Base-by-base conservation (phyloP, 2,113 vertebrate species). In the Lamprotornis superbus region DNA sequence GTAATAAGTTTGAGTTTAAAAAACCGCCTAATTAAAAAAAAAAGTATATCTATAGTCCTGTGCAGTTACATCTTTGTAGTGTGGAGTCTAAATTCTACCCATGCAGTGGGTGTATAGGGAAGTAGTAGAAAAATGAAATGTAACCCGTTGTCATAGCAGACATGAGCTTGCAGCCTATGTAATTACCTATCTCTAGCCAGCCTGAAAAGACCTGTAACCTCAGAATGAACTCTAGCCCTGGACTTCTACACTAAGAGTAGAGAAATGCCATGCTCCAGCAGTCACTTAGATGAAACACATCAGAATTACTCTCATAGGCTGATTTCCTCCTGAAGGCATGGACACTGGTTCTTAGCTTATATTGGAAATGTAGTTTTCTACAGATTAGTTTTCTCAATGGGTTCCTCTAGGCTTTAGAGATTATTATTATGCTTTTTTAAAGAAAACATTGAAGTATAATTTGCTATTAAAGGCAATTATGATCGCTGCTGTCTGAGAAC, bases 21-120 rank as follows among this genome's bases (percentile, higher is more conserved):
- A 31, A 20, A 1, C 0, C 1, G 0, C 1, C 7, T 31, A 52
- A 31, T 70, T 12, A 5, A 30, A 37, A 30, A 12, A 3, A 8
- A 31, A 22, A 50, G 9, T 10, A 50, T 16, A 63, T 0, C 2
- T 15, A 1, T 2, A 44, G 13, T 64, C 10, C 6, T 46, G 11
- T 78, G 19, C 44, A 22, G 5, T 64, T 69, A 16, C 0, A 28
- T 24, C 4, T 84, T 12, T 64, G 5, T 16, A 17, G 7, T 5
- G 4, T 37, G 6, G 40, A 28, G 23, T 53, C 22, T 49, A 56
- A 79, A 42, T 57, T 79, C 46, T 76, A 28, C 9, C 15, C 7
- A 2, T 68, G 17, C 10, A 47, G 11, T 35, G 49, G 4, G 0
- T 71, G 12, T 35, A 25, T 16, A 64, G 24, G 53, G 30, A 39